Conservation (phyloP, 2,888 invertebrate species). For the Melitaea athalia region DNA sequence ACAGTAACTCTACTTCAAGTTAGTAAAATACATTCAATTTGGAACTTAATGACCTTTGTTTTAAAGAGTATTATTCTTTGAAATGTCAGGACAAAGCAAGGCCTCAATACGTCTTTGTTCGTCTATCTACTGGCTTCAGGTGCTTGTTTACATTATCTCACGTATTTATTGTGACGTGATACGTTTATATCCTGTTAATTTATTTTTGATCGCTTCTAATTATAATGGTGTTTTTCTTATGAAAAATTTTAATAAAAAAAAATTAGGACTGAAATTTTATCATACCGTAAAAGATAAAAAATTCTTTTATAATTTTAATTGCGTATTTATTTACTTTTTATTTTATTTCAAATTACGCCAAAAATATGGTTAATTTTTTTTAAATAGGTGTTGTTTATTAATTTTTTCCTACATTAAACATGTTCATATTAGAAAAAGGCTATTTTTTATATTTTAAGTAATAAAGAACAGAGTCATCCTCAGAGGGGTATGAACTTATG, state of each 20-base stretch:
- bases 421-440: neutral
- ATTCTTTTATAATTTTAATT: no score
- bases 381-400: neutral
- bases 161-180: slow-evolving; percentile 12
- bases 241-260: neutral
- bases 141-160: slow-evolving; percentile 16
- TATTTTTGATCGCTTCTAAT: slow-evolving; percentile 3
- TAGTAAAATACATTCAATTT: neutral
- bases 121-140: slow-evolving; percentile 12
- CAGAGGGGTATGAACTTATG: no score
- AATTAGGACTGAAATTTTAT: neutral
- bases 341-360: no score
- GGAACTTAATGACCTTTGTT: neutral
- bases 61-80: neutral
- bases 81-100: neutral
- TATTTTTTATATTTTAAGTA: no score
- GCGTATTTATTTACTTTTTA: no score
- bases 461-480: no score
- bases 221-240: neutral
- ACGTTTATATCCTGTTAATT: slow-evolving; percentile 2
- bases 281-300: no score
- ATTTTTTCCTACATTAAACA: neutral
- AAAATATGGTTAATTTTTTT: neutral
- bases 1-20: no score
- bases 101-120: slow-evolving; percentile 14